A percentile compares a stretch with the other conserved stretches of the same genome.
Conservation (phyloP, 2,113 vertebrate species). For the Sorex araneus region DNA sequence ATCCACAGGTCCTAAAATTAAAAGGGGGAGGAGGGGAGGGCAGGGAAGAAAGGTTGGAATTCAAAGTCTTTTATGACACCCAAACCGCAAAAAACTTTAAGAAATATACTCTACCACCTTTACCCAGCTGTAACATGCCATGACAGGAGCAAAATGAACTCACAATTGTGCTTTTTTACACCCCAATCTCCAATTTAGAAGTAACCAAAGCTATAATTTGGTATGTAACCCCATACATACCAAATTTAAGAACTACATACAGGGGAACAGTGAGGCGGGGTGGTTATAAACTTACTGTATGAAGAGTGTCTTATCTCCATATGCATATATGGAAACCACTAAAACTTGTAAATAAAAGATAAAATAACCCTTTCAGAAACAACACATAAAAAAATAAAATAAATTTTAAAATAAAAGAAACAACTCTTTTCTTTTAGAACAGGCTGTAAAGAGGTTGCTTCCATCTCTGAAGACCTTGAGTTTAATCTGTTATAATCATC, state of each 20-base stretch:
- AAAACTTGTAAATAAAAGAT: slow-evolving; percentile 13
- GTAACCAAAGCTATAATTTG: not conserved
- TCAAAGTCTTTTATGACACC: slow-evolving; percentile 58
- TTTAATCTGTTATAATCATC: not conserved
- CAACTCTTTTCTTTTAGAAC: not conserved
- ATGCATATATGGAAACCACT: not conserved
- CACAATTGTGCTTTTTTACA: not conserved
- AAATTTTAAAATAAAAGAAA: not conserved
- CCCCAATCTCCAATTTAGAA: not conserved
- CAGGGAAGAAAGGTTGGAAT: not conserved
- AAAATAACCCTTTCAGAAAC: not conserved
- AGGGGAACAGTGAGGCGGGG: not conserved
- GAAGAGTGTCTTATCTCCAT: not conserved
- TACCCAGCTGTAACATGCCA: slow-evolving; percentile 27
- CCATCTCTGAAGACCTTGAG: not conserved
- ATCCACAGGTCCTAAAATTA: slow-evolving; percentile 94
- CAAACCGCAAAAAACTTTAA: slow-evolving; percentile 55
- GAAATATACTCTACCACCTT: slow-evolving; percentile 47
- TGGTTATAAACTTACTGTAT: too few species aligned
- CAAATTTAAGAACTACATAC: not conserved
- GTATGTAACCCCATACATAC: not conserved
- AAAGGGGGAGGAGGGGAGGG: not conserved
- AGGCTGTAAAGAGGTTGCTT: not conserved
- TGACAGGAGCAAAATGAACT: not conserved
- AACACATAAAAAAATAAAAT: slow-evolving; percentile 8